Base-by-base conservation (phyloP, 35 echinoderm and acorn worm genomes). In the Lytechinus variegatus region DNA sequence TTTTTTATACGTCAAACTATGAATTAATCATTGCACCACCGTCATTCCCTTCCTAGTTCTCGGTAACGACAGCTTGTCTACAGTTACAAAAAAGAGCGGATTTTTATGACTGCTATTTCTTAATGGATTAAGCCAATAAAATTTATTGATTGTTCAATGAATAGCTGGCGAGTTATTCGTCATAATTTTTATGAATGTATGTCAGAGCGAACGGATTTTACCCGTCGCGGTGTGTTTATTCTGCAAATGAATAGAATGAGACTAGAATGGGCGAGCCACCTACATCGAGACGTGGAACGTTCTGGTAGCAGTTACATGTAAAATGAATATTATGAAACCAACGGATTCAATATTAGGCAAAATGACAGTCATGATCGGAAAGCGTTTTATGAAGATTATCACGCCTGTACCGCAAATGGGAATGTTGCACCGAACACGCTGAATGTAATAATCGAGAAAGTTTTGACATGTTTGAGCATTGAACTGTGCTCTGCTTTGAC, bases 121-220 rank as follows among this genome's bases (percentile, higher is more conserved):
- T 24, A 79, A 79, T 79, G 66, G 66, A 79, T 79, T 79, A 79
- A 79, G 66, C 66, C 66, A 79, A 79, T 79, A 79, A 79, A 79
- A 79, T 79, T 79, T 79, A 79, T 79, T 79, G 66, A 79, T 79
- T 79, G 66, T 79, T 79, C 61, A 21, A 79, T 79, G 66, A 79
- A 79, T 79, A 79, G 66, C 66, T 79, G n/a, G 66, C 19, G 5
- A 79, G 66, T 24, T 79, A 79, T 79, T 79, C 66, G 66, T 79
- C 66, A 79, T 24, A 24, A 7, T 79, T 79, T 24, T 60, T 10
- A 60, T 10, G 10, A 60, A 60, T 12, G 16, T 60, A 16, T 16
- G 57, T 16, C 57, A 60, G 57, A 12, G 16, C 57, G 57, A 24
- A 24, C 21, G 66, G 66, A 79, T 79, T 60, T 79, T 79, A 7